phyloP scores from a whole-genome alignment of 1,140 invertebrate genomes.

The Polyergus mexicanus region DNA sequence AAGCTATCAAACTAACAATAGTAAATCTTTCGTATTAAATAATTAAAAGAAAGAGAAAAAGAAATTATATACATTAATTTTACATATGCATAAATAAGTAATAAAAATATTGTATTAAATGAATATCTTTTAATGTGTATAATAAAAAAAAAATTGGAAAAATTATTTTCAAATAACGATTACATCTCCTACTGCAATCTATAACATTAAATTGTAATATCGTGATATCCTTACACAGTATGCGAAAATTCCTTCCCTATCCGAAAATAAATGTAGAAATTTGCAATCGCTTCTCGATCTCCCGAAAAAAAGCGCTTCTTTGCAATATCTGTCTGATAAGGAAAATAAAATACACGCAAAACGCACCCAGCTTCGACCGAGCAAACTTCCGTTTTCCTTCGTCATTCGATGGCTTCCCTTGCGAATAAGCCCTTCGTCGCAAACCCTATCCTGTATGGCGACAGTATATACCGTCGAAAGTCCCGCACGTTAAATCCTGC shows the following conservation, averaged over 20 bases:
- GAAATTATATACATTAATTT: too few species aligned
- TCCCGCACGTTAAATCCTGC: slow-evolving; percentile 65
- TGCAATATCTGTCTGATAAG: slow-evolving; percentile 57
- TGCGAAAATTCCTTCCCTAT: not conserved
- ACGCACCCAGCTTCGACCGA: slow-evolving; percentile 55
- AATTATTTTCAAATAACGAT: not conserved
- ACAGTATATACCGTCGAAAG: slow-evolving; percentile 42
- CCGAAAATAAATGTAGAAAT: slow-evolving; percentile 68
- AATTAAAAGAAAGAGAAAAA: too few species aligned
- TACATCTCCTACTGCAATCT: not conserved
- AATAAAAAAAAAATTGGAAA: not conserved
- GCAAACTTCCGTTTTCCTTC: slow-evolving; percentile 54
- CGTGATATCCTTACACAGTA: not conserved
- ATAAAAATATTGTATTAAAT: not conserved
- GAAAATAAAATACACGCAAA: slow-evolving; percentile 40
- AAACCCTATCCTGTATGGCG: slow-evolving; percentile 17
- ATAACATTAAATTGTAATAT: not conserved
- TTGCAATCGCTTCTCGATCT: slow-evolving; percentile 35
- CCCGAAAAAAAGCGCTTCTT: slow-evolving; percentile 58
- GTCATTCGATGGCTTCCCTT: slow-evolving; percentile 35
- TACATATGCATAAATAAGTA: not conserved
- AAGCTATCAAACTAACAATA: too few species aligned
- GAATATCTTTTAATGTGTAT: not conserved
- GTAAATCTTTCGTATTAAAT: too few species aligned
- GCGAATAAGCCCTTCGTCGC: slow-evolving; percentile 1